Base-by-base conservation (phyloP, 92 coral and sea anemone species). In the Epizoanthus stellaris region DNA sequence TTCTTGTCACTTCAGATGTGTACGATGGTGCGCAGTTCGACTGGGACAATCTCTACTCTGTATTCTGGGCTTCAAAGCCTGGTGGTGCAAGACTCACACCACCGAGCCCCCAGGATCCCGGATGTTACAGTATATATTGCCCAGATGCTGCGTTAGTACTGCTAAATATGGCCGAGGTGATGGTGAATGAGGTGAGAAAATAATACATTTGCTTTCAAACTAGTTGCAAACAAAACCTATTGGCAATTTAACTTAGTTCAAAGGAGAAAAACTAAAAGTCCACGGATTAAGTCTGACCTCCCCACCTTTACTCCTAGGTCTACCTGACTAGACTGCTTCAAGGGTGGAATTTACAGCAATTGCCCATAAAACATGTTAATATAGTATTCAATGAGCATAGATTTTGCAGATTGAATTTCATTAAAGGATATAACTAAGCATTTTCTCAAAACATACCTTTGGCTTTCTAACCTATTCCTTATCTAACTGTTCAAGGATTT, bases 41-140 rank as follows among this genome's bases (percentile, higher is more conserved):
- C 89, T 95, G 98, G 98, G 98, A 95, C 91, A 92, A 92, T 73
- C 69, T 95, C 62, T 94, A 85, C 87, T 95, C 97, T 36, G 98
- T 95, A 69, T 95, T 95, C 90, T 95, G 98, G 98, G 91, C 97
- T 38, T 89, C 95, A 12, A 87, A 94, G 4, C 70, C 87, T 11
- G 82, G 93, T 0, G 88, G 91, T 10, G 91, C 93, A 40, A 88
- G 93, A 82, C 71, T 91, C 76, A 87, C 93, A 71, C 92, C 95
- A 38, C 93, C 98, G 5, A 92, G 95, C 54, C 98, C 98, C 80
- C 94, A 85, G 75, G 98, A 93, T 14, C 98, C 98, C 6, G 91
- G 92, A 38, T 84, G 89, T 15, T 90, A 94, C 85, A 75, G 90
- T 54, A 95, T 95, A 43, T 94, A 95, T 88, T 95, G 98, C 61